These are phyloP conservation scores for Enteromius paludinosus DNA, from an alignment of 2,797 vertebrate genomes.

Conservation along the genomic window DNA sequence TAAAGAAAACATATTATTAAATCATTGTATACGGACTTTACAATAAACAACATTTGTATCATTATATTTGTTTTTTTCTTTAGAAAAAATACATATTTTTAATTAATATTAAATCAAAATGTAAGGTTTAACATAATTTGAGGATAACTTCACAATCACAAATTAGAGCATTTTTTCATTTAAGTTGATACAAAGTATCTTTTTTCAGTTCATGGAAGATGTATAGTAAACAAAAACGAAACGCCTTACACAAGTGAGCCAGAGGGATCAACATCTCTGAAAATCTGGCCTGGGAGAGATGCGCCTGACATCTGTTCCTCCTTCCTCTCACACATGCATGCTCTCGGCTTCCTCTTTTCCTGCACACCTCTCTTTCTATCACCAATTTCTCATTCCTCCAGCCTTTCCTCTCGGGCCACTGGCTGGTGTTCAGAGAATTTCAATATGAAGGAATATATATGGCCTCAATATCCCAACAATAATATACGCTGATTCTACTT, in stretches of 20 bases:
- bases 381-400: background rate
- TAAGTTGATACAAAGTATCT: background rate
- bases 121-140: background rate
- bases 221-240: background rate
- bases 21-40: background rate
- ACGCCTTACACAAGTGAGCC: background rate
- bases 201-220: background rate
- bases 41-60: background rate
- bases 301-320: background rate
- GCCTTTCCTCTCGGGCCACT: conserved; percentile 17
- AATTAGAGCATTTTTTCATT: no score
- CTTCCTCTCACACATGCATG: conserved; percentile 6
- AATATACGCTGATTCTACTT: background rate
- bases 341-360: conserved; percentile 12
- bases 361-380: background rate
- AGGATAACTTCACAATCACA: background rate
- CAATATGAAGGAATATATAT: background rate
- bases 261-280: background rate
- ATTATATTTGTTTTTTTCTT: background rate
- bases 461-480: background rate
- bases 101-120: background rate
- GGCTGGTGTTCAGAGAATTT: background rate
- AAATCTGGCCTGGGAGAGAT: background rate
- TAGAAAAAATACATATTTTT: background rate
- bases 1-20: background rate